Percentiles rank a stretch among this genome's conserved stretches.
Conservation (phyloP, 1,140 invertebrate genomes). For the Muscidifurax raptorellus region DNA sequence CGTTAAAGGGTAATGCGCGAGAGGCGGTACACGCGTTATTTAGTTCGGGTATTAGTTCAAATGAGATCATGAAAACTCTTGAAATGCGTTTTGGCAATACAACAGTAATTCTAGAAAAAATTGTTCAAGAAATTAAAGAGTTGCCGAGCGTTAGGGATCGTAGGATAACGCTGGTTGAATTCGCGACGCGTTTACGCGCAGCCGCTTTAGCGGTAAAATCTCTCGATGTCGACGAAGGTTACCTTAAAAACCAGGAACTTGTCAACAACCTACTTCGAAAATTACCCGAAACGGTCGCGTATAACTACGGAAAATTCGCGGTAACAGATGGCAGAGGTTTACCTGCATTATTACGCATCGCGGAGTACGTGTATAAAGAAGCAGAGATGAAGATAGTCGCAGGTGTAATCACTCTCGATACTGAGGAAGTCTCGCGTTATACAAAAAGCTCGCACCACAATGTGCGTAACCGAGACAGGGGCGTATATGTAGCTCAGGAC, state of each 20-base stretch:
- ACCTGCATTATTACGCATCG: neutral
- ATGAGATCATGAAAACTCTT: conserved; percentile 1
- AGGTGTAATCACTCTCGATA: neutral
- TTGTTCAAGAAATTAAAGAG: neutral
- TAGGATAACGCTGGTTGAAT: neutral
- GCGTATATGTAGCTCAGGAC: neutral
- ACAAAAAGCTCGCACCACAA: too few relatives aligned
- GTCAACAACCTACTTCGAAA: neutral
- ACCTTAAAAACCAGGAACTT: neutral
- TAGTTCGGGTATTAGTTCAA: neutral
- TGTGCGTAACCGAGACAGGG: neutral
- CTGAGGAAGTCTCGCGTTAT: neutral
- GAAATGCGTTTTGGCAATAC: conserved; percentile 29
- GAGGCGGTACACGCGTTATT: neutral
- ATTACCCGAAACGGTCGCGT: neutral
- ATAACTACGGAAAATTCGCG: neutral
- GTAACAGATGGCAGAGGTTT: neutral
- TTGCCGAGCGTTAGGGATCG: neutral
- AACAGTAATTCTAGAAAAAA: neutral
- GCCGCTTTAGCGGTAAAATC: neutral
- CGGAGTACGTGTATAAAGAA: neutral
- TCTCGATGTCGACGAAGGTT: neutral
- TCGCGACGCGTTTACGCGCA: neutral
- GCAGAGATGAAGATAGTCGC: neutral
- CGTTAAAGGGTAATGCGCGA: too few relatives aligned